A percentile compares a stretch with the other conserved stretches of the same genome.
phyloP scores from a whole-genome alignment of 2,797 vertebrate species.

The Pithecia hirsuta region DNA sequence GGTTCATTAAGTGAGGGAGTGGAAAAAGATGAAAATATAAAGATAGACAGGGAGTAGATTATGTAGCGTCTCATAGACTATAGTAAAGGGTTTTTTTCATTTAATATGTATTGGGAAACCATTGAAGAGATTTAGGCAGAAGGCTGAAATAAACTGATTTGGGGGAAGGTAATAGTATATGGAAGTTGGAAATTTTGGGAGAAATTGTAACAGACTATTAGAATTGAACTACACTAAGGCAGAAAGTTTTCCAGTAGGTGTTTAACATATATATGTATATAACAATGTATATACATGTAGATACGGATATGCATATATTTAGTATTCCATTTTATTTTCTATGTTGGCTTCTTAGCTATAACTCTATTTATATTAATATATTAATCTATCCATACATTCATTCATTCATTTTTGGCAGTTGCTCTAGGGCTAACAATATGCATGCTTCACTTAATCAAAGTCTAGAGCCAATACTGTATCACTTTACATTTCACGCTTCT shows the following conservation, averaged over 20 bases:
- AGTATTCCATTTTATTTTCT: neutral
- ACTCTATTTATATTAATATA: neutral
- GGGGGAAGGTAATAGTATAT: neutral
- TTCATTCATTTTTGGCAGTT: neutral
- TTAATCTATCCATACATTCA: neutral
- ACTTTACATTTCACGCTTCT: constrained; percentile 35
- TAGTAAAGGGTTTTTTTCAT: neutral
- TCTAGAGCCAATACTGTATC: neutral
- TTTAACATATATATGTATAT: neutral
- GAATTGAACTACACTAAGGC: neutral
- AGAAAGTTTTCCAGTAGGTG: neutral
- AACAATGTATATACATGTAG: no score
- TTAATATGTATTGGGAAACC: neutral
- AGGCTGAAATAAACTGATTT: neutral
- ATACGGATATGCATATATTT: neutral
- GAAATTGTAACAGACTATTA: neutral
- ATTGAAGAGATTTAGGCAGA: neutral
- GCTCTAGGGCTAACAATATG: neutral
- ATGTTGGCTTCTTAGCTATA: neutral
- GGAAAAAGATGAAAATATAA: neutral
- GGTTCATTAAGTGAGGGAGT: neutral
- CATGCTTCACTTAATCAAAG: neutral
- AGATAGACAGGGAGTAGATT: neutral
- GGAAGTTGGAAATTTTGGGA: neutral
- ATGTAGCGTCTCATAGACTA: neutral